Conservation (phyloP, 2,113 vertebrate genomes). For the Phocoena phocoena region DNA sequence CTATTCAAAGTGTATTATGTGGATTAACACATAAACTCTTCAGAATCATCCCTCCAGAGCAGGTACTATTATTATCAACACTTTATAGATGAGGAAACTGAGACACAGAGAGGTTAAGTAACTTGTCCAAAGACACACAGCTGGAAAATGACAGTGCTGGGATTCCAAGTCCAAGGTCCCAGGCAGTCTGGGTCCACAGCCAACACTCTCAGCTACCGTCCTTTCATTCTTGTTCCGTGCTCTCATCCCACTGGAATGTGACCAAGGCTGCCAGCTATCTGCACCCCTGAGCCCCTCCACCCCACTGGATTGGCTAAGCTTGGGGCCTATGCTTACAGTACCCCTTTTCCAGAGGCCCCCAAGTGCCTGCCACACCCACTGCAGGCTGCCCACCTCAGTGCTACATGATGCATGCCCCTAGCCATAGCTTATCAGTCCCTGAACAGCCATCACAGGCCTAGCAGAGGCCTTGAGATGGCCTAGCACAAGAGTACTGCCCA, state of each 20-base stretch:
- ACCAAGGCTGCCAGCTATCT: background rate
- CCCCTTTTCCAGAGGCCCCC: background rate
- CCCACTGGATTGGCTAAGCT: background rate
- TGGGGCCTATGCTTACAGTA: background rate
- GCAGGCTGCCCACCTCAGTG: background rate
- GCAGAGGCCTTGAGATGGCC: background rate
- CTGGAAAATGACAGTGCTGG: background rate
- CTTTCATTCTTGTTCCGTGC: background rate
- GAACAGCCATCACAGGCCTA: background rate
- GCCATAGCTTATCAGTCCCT: background rate
- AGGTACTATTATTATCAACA: background rate
- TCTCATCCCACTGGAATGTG: background rate
- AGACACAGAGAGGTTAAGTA: background rate
- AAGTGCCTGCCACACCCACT: background rate
- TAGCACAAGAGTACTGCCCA: background rate
- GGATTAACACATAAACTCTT: constrained; percentile 2
- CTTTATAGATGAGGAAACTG: background rate
- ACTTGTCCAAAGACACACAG: background rate
- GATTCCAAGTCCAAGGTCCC: background rate
- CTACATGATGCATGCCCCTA: too few relatives aligned
- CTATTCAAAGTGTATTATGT: background rate
- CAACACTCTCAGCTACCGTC: background rate
- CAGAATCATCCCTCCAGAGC: background rate
- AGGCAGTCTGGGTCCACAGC: background rate
- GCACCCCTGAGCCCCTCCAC: background rate